Evolutionary conservation across 92 coral and sea anemone species (phyloP).

Genomic region (Palythoa heliodiscus): DNA sequence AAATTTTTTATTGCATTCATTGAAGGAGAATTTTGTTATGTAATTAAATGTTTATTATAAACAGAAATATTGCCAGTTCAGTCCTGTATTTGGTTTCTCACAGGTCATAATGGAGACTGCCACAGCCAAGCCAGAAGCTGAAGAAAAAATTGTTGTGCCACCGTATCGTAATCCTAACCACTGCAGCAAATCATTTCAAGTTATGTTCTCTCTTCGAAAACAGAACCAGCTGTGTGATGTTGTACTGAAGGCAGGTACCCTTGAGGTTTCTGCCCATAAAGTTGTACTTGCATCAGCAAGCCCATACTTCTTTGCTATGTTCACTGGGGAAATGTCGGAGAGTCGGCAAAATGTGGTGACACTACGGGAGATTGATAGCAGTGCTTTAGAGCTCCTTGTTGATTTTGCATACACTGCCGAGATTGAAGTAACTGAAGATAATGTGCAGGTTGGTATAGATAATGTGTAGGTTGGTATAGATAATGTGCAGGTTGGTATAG

Average conservation of each 20-base stretch:
- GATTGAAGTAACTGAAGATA: constrained; percentile 96
- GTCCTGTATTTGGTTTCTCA: neutral
- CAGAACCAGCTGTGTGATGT: constrained; percentile 96
- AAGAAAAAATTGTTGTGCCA: constrained; percentile 78
- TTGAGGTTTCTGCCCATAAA: constrained; percentile 87
- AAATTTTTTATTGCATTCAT: no score
- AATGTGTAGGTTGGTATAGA: neutral
- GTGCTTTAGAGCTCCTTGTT: constrained; percentile 84
- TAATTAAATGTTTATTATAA: no score
- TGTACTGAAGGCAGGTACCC: constrained; percentile 76
- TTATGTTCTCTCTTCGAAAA: constrained; percentile 86
- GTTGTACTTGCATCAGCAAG: constrained; percentile 96
- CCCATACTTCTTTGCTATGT: constrained; percentile 95
- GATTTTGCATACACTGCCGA: constrained; percentile 94
- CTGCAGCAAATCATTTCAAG: constrained; percentile 87
- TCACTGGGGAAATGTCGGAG: constrained; percentile 96
- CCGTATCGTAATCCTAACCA: constrained; percentile 86
- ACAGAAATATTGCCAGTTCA: neutral
- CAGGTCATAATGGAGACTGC: constrained; percentile 26
- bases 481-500: no score
- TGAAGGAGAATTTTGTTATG: no score
- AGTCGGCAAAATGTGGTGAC: constrained; percentile 89
- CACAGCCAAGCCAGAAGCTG: constrained; percentile 54
- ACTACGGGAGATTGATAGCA: constrained; percentile 89
- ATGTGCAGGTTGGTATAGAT: constrained; percentile 77